These are phyloP conservation scores for Microplitis manilae DNA, from an alignment of 2,888 invertebrate species.

Conservation along the genomic window DNA sequence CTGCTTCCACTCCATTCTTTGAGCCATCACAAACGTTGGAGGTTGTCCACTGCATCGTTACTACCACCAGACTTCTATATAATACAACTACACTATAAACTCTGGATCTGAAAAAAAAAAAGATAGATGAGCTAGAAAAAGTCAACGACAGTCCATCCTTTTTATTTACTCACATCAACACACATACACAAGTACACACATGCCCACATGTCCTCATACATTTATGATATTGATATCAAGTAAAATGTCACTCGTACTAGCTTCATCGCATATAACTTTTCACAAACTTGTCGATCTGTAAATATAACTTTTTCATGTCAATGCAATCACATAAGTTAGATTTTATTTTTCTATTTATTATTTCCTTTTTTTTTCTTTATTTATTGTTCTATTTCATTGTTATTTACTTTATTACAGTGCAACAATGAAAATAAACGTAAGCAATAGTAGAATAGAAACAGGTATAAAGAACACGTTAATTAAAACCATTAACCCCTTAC, in stretches of 20 bases:
- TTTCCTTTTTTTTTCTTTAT: neutral
- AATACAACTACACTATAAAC: neutral
- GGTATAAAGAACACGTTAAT: conserved; percentile 34
- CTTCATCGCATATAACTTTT: conserved; percentile 24
- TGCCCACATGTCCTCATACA: neutral
- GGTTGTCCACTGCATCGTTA: neutral
- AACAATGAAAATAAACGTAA: conserved; percentile 30
- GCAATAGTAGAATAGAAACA: conserved; percentile 11
- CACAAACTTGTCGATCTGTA: conserved; percentile 32
- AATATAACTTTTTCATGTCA: conserved; percentile 34
- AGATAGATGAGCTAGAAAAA: neutral
- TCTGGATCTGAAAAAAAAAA: neutral
- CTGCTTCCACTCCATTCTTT: neutral
- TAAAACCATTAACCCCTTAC: conserved; percentile 33
- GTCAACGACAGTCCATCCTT: conserved; percentile 14
- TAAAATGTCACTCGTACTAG: neutral
- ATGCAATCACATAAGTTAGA: conserved; percentile 10
- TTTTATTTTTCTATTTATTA: conserved; percentile 19
- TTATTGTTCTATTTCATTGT: neutral
- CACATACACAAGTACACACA: neutral
- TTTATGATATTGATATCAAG: conserved; percentile 2
- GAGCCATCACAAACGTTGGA: neutral
- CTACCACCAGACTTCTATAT: conserved; percentile 15
- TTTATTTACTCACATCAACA: conserved; percentile 43
- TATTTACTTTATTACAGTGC: conserved; percentile 11